Evolutionary conservation across 2,888 invertebrate genomes (phyloP).

Genomic region (Brachypterus glaber): DNA sequence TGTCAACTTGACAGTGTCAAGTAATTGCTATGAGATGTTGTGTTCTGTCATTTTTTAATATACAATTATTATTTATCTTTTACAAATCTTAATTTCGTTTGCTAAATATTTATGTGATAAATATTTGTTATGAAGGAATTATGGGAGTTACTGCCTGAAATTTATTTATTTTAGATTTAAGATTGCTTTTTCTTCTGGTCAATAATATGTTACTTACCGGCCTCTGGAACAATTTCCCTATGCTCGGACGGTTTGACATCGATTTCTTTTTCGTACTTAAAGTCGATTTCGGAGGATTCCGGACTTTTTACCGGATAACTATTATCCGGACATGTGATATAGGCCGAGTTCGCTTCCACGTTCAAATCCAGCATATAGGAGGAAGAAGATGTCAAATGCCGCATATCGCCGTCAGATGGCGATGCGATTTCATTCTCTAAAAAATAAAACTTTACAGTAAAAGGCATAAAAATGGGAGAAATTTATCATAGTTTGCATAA

Average conservation of each 20-base stretch:
- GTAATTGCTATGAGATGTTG: too few species aligned
- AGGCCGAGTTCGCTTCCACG: conserved; percentile 54
- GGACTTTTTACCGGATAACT: conserved; percentile 11
- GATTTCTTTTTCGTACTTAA: conserved; percentile 25
- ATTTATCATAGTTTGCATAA: conserved; percentile 36
- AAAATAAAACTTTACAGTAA: conserved; percentile 32
- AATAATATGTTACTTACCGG: conserved; percentile 30
- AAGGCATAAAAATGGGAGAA: conserved; percentile 1
- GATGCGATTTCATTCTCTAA: conserved; percentile 39
- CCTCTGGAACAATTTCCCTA: conserved; percentile 37
- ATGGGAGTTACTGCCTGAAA: too few species aligned
- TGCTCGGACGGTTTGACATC: conserved; percentile 42
- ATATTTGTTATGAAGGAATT: too few species aligned
- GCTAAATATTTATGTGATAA: too few species aligned
- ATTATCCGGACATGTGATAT: conserved; percentile 41
- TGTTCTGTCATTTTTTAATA: too few species aligned
- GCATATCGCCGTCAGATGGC: conserved; percentile 32
- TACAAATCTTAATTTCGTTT: too few species aligned
- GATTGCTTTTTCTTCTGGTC: too few species aligned
- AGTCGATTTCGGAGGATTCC: conserved; percentile 13
- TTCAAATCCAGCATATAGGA: conserved; percentile 55
- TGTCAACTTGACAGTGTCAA: too few species aligned
- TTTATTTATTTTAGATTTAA: too few species aligned
- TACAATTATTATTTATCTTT: too few species aligned
- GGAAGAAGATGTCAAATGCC: conserved; percentile 36